A percentile compares a stretch with the other conserved stretches of the same genome.
phyloP scores from a whole-genome alignment of 1,140 invertebrate species.

The Meloidogyne exigua region DNA sequence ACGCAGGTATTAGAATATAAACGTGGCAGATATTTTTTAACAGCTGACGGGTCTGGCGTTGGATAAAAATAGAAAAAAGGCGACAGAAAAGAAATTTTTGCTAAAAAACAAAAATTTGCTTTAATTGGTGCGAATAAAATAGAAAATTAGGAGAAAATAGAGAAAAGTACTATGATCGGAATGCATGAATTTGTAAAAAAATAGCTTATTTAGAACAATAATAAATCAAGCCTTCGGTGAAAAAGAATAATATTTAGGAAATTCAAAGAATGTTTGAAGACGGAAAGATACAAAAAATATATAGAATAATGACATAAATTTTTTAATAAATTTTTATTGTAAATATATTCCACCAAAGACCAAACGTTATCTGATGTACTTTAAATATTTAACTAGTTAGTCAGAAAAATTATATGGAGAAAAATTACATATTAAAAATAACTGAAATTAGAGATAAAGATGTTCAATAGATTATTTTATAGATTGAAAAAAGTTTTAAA shows the following conservation, averaged over 20 bases:
- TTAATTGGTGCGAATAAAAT: neutral
- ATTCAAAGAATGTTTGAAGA: neutral
- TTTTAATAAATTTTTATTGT: neutral
- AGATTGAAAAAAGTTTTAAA: no score
- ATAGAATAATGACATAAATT: no score
- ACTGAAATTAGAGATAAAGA: neutral
- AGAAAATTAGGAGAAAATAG: neutral
- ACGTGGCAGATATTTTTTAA: neutral
- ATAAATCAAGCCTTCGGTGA: no score
- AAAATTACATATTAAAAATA: neutral
- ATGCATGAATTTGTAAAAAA: neutral
- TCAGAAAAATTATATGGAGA: neutral
- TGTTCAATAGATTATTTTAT: no score
- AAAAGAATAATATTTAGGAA: neutral
- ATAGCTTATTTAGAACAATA: no score
- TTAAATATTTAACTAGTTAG: neutral
- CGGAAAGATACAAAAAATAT: neutral
- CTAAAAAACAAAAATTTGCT: neutral
- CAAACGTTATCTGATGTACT: neutral
- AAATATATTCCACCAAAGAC: neutral
- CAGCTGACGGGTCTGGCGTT: neutral
- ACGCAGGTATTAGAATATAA: neutral
- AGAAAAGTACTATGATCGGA: neutral
- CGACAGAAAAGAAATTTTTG: neutral
- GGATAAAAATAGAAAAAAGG: neutral